Conservation (phyloP, 1,140 invertebrate genomes). For the Cyrtorhinus lividipennis region DNA sequence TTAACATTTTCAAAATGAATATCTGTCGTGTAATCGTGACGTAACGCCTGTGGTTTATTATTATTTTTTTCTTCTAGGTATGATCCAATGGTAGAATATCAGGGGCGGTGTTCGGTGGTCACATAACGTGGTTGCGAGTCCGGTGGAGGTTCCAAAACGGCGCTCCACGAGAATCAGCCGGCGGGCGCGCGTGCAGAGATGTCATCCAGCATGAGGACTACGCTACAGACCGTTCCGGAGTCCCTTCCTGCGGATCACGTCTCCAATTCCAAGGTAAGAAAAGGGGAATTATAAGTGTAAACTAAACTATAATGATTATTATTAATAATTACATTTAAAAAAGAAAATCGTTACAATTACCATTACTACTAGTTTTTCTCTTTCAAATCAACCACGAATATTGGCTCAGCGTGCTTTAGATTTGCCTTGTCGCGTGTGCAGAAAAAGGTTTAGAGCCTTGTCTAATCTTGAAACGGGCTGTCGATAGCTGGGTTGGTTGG, state of each 20-base stretch:
- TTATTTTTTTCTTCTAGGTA: conserved; percentile 11
- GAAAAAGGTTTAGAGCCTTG: no score
- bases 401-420: no score
- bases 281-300: no score
- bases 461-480: no score
- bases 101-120: conserved; percentile 15
- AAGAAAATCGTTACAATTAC: no score
- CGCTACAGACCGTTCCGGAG: conserved; percentile 92
- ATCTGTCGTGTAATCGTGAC: background rate
- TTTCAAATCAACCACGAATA: no score
- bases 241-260: conserved; percentile 80
- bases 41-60: background rate
- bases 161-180: background rate
- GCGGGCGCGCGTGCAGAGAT: conserved; percentile 31
- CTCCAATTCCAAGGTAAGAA: conserved; percentile 41
- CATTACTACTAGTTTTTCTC: no score
- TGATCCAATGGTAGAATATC: conserved; percentile 23
- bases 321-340: no score
- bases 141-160: background rate
- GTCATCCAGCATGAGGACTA: conserved; percentile 83
- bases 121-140: conserved; percentile 16
- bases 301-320: no score
- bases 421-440: no score
- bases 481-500: no score
- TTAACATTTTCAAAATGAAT: background rate